Evolutionary conservation across 1,140 invertebrate species (phyloP).

Genomic region (Cotesia glomerata): DNA sequence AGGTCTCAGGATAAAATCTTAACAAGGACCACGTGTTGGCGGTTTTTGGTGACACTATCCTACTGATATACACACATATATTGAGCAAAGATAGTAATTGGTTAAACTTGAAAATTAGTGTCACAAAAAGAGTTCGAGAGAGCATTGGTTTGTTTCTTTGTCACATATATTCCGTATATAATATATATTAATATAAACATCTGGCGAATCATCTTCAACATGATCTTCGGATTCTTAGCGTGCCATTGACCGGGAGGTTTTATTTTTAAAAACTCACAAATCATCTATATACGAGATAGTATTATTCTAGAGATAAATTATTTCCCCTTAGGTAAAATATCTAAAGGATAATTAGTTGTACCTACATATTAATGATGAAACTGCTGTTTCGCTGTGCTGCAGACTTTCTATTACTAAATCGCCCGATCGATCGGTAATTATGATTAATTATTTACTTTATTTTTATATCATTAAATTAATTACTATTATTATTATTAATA

Average conservation of each 20-base stretch:
- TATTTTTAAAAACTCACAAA: too few relatives aligned
- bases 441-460: background rate
- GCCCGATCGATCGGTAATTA: background rate
- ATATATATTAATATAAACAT: background rate
- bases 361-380: too few relatives aligned
- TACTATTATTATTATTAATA: background rate
- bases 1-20: constrained; percentile 8
- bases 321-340: too few relatives aligned
- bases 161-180: background rate
- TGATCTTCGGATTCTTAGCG: background rate
- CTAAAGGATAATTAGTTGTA: too few relatives aligned
- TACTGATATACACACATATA: background rate
- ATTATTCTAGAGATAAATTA: too few relatives aligned
- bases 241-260: background rate
- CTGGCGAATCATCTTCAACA: background rate
- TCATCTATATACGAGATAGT: too few relatives aligned
- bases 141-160: background rate
- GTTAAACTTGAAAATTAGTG: background rate
- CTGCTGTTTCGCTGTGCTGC: too few relatives aligned
- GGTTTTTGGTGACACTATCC: background rate
- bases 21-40: constrained; percentile 20
- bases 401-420: too few relatives aligned
- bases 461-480: background rate
- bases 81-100: background rate
- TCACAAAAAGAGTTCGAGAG: background rate